Evolutionary conservation across 1,140 invertebrate genomes (phyloP), one percentile per base, ranked within the genome.

Genomic region (Galleria mellonella): DNA sequence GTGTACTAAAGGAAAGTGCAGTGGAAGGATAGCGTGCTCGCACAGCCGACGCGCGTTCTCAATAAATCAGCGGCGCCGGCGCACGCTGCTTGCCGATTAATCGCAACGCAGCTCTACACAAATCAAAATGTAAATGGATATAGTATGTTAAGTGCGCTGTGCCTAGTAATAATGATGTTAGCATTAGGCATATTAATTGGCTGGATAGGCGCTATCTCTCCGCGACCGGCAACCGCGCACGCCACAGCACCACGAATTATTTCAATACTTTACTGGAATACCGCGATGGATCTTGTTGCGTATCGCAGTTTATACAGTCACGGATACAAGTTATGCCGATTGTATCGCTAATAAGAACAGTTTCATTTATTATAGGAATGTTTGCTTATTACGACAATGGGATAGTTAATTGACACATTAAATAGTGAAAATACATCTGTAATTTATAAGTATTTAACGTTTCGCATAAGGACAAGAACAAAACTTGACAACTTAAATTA

Each of bases 121-220:
- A 84, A 84, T 84, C 79, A 83, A 82, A 75, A 76, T 79, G 81
- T 79, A 84, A 81, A 81, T 74, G 75, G 77, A 84, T 84, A 83
- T 79, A 78, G 72, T 81, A 78, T 81, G 75, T 79, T 84, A 84
- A 84, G 81, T 74, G 71, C 71, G 63, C 70, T 66, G 55, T 65
- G 72, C 63, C 72, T 68, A 69, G 77, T 84, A 84, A 84, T 84
- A 84, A 84, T 82, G 77, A 84, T 84, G 81, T 84, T 84, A 77
- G 81, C 77, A 84, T 84, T 84, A 84, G 77, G 72, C 72, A 78
- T 82, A 82, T 84, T 84, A 84, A 84, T 82, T 84, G 81, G 69
- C 51, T 66, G 72, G 72, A 83, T 78, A 76, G 65, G 59, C 63
- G 72, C 67, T 83, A 83, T 83, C 77, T 82, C 68, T 63, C 33